Conservation (phyloP, 2,797 vertebrate genomes). For the Gymnocypris eckloni region DNA sequence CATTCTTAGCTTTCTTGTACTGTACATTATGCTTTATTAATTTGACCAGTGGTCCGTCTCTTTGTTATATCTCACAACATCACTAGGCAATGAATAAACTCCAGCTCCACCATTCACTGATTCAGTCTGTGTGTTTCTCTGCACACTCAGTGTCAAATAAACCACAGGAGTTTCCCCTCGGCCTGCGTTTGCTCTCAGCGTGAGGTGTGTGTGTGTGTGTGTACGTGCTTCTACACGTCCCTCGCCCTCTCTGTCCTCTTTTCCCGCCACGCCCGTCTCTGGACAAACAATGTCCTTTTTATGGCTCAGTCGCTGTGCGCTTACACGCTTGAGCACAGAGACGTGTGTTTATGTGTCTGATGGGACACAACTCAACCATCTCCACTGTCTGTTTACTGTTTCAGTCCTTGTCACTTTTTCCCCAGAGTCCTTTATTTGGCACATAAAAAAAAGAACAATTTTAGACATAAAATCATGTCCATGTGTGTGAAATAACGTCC, state of each 20-base stretch:
- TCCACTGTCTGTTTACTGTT: not conserved
- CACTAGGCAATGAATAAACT: not conserved
- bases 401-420: not conserved
- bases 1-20: no score
- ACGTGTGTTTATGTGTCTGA: constrained; percentile 74
- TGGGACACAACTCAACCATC: constrained; percentile 61
- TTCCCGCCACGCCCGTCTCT: constrained; percentile 79
- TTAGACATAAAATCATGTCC: not conserved
- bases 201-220: constrained; percentile 23
- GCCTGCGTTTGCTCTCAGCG: not conserved
- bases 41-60: no score
- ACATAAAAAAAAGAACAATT: not conserved
- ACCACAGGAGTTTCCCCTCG: constrained; percentile 26
- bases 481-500: not conserved
- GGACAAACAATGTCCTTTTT: constrained; percentile 83
- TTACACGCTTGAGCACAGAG: constrained; percentile 73
- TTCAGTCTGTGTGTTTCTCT: not conserved
- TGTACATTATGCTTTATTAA: not conserved
- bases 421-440: not conserved
- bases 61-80: not conserved
- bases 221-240: constrained; percentile 40
- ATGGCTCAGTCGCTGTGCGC: constrained; percentile 78
- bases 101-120: not conserved
- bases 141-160: constrained; percentile 43
- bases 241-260: constrained; percentile 63